Percentiles rank a stretch among this genome's conserved stretches.
These are phyloP conservation scores for Prolemur simus DNA, from an alignment of 2,113 vertebrate genomes.

Conservation along the genomic window DNA sequence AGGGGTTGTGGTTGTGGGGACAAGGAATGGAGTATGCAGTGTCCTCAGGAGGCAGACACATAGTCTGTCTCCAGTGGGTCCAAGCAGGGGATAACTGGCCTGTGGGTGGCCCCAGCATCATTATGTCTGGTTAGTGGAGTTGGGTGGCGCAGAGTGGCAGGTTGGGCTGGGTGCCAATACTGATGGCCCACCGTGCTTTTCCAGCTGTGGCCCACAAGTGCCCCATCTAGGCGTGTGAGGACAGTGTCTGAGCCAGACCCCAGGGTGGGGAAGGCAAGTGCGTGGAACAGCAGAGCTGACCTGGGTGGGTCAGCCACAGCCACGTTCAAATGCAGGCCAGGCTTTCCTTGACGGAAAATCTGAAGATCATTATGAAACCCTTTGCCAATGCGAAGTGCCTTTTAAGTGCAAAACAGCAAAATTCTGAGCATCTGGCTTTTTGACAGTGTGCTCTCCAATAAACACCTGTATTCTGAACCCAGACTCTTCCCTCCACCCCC, in stretches of 20 bases:
- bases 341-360: slow-evolving; percentile 44
- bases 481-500: not conserved
- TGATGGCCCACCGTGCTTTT: not conserved
- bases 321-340: not conserved
- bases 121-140: not conserved
- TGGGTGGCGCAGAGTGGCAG: not conserved
- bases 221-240: not conserved
- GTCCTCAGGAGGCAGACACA: not conserved
- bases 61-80: not conserved
- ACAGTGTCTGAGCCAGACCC: not conserved
- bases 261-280: fast-evolving
- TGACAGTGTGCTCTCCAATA: not conserved
- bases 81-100: not conserved
- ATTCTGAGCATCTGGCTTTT: not conserved
- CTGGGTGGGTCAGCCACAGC: not conserved
- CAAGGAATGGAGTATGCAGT: not conserved
- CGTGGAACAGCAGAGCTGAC: not conserved
- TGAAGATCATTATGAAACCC: not conserved
- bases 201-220: not conserved
- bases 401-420: slow-evolving; percentile 35
- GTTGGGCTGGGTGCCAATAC: not conserved
- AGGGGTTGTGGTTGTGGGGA: not conserved
- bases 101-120: not conserved
- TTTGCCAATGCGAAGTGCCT: not conserved
- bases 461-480: not conserved